Percentiles rank a stretch among this genome's conserved stretches.
These are phyloP conservation scores for Ennomos erosarius DNA, from an alignment of 2,888 invertebrate genomes.

Conservation along the genomic window DNA sequence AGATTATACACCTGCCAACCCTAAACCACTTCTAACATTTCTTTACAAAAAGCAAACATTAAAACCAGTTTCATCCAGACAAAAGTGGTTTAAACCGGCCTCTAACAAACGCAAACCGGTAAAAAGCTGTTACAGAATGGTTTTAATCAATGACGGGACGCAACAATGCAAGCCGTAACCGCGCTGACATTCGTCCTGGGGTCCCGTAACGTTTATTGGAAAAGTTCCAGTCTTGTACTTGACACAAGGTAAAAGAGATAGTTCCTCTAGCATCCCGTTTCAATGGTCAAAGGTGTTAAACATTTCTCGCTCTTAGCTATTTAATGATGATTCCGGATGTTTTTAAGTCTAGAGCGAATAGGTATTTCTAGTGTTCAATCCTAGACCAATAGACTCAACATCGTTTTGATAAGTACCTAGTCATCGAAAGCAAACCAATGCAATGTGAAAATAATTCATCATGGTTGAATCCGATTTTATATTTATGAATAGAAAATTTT, in stretches of 20 bases:
- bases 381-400: no score
- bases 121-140: conserved; percentile 45
- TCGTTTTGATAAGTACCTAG: no score
- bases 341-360: no score
- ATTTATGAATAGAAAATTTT: no score
- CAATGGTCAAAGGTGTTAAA: no score
- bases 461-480: no score
- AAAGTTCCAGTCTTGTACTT: conserved; percentile 66
- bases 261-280: no score
- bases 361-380: no score
- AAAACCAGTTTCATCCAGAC: conserved; percentile 47
- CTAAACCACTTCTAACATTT: conserved; percentile 45
- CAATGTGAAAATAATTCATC: no score
- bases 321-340: no score
- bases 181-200: conserved; percentile 62
- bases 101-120: conserved; percentile 39
- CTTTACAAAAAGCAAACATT: conserved; percentile 55
- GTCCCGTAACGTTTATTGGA: conserved; percentile 78
- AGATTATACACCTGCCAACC: conserved; percentile 41
- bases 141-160: conserved; percentile 61
- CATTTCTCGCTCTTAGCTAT: no score
- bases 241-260: conserved; percentile 45
- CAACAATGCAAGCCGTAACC: conserved; percentile 72
- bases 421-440: no score
- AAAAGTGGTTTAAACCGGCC: conserved; percentile 16